Conservation (phyloP, 1,140 invertebrate genomes). For the Zaprionus tsacasi region DNA sequence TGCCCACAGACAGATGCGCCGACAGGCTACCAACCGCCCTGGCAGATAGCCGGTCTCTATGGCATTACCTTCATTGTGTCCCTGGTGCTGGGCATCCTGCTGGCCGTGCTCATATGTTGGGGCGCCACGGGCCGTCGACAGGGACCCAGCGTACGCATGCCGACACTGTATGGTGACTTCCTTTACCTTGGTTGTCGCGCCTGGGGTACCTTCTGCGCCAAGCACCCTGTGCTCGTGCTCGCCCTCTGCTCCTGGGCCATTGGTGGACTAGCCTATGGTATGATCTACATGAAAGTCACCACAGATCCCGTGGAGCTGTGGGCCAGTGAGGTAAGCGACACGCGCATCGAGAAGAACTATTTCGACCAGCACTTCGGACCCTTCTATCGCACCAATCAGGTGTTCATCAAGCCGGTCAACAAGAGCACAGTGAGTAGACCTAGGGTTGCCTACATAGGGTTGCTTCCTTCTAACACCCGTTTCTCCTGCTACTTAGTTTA, state of each 20-base stretch:
- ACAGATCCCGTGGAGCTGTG: conserved; percentile 95
- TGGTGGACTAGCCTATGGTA: conserved; percentile 87
- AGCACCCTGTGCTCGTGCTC: conserved; percentile 87
- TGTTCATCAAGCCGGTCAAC: conserved; percentile 86
- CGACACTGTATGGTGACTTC: conserved; percentile 65
- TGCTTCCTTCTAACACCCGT: not conserved
- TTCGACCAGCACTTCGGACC: conserved; percentile 93
- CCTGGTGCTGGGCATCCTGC: conserved; percentile 68
- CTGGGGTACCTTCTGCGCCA: conserved; percentile 87
- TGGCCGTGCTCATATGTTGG: conserved; percentile 48
- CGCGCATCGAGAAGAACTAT: conserved; percentile 92
- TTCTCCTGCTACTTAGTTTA: conserved; percentile 57
- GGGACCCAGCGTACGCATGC: conserved; percentile 49
- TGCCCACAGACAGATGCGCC: conserved; percentile 87
- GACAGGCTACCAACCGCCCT: conserved; percentile 70
- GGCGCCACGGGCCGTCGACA: conserved; percentile 21
- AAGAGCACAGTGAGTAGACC: conserved; percentile 60
- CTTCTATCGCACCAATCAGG: conserved; percentile 96
- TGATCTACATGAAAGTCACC: conserved; percentile 88
- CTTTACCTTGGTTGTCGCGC: conserved; percentile 85
- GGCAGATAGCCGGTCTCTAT: conserved; percentile 76
- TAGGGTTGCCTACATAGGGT: not conserved
- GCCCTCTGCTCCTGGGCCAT: conserved; percentile 86
- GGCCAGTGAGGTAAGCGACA: conserved; percentile 91
- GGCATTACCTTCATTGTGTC: conserved; percentile 82